Evolutionary conservation across 1,140 invertebrate species (phyloP).

Genomic region (Leptinotarsa texana): DNA sequence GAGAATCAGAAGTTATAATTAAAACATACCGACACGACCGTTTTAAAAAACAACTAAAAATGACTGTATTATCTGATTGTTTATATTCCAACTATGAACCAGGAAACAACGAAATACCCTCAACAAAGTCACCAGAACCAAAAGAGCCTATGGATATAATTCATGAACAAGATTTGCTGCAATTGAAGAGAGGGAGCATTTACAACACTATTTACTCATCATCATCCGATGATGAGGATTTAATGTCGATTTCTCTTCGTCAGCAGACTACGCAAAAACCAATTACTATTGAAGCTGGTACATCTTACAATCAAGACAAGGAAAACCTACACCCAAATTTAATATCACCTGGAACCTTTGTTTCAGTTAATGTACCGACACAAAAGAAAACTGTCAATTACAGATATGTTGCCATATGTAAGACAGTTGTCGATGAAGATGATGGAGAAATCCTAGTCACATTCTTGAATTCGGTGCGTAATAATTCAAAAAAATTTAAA

Average conservation of each 20-base stretch:
- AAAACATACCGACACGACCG: constrained; percentile 39
- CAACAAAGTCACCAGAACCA: neutral
- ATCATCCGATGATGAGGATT: constrained; percentile 42
- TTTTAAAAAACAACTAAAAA: constrained; percentile 42
- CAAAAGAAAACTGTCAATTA: constrained; percentile 19
- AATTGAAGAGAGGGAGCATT: constrained; percentile 19
- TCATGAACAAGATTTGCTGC: neutral
- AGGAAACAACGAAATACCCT: neutral
- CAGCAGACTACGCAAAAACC: constrained; percentile 36
- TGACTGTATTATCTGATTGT: constrained; percentile 30
- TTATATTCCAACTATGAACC: neutral
- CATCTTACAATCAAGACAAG: constrained; percentile 35
- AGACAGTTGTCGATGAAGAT: constrained; percentile 31
- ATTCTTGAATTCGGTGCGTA: constrained; percentile 18
- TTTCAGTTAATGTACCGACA: constrained; percentile 23
- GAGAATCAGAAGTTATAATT: constrained; percentile 35
- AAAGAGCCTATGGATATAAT: neutral
- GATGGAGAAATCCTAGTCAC: constrained; percentile 41
- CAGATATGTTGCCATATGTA: constrained; percentile 35
- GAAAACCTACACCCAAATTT: constrained; percentile 37
- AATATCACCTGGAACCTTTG: constrained; percentile 21
- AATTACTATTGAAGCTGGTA: constrained; percentile 33
- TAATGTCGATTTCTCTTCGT: constrained; percentile 35
- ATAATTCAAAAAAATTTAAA: constrained; percentile 9
- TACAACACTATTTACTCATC: constrained; percentile 38